Conservation (phyloP, 2,888 invertebrate species). For the Bombyx huttoni region DNA sequence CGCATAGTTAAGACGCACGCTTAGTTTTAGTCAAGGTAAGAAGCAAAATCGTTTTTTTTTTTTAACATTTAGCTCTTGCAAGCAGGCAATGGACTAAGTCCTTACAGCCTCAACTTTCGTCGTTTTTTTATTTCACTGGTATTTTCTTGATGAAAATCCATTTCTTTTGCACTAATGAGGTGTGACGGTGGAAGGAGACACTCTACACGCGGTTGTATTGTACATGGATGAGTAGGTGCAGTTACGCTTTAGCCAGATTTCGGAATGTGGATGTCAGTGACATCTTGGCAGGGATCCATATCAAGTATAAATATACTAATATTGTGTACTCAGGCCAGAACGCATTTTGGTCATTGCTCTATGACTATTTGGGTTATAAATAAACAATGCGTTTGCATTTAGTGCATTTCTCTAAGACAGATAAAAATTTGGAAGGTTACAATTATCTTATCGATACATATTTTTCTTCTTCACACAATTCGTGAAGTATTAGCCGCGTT, state of each 20-base stretch:
- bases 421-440: not conserved
- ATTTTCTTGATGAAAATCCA: not conserved
- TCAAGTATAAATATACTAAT: constrained; percentile 62
- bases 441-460: not conserved
- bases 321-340: constrained; percentile 53
- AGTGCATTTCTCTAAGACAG: not conserved
- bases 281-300: constrained; percentile 64
- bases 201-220: constrained; percentile 7
- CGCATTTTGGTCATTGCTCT: constrained; percentile 54
- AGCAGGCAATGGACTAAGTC: no score
- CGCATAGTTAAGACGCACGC: no score
- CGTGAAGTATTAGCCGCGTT: not conserved
- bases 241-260: constrained; percentile 39
- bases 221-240: constrained; percentile 13
- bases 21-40: no score
- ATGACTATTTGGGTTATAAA: constrained; percentile 34
- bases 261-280: constrained; percentile 56
- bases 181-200: not conserved
- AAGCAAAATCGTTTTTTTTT: not conserved
- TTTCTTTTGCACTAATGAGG: not conserved
- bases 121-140: no score
- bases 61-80: no score
- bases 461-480: not conserved
- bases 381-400: constrained; percentile 14
- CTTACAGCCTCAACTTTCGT: no score